Conservation (phyloP, 2,797 vertebrate species). For the Halcyon leucocephala region DNA sequence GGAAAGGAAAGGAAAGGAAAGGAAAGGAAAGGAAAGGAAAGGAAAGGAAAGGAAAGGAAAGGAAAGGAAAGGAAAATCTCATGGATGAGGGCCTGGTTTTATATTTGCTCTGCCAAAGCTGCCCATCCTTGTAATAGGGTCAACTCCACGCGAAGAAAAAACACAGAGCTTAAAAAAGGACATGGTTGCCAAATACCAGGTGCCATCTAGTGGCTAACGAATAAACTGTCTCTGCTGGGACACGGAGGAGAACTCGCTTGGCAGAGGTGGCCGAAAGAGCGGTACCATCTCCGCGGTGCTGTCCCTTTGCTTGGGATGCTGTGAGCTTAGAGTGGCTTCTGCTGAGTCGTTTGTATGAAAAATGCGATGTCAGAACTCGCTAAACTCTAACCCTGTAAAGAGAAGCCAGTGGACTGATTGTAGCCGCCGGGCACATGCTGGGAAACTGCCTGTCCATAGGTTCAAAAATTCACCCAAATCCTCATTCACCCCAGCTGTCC, state of each 20-base stretch:
- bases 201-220: conserved; percentile 76
- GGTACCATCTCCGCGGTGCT: no score
- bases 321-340: neutral
- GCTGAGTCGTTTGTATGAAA: neutral
- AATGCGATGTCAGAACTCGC: neutral
- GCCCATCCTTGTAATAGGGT: neutral
- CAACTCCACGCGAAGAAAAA: neutral
- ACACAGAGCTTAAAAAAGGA: neutral
- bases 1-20: no score
- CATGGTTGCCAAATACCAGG: conserved; percentile 55
- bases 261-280: neutral
- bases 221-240: neutral
- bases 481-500: neutral
- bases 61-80: neutral
- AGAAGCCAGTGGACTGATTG: neutral
- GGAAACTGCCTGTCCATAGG: accelerated
- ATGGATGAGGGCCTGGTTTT: neutral
- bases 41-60: neutral
- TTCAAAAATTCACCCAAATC: neutral
- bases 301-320: neutral
- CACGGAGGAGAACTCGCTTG: accelerated
- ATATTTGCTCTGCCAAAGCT: neutral
- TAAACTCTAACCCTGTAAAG: neutral
- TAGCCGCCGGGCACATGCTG: neutral
- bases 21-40: neutral